Conservation (phyloP, 2,113 vertebrate species). For the Microcebus tavaratra region DNA sequence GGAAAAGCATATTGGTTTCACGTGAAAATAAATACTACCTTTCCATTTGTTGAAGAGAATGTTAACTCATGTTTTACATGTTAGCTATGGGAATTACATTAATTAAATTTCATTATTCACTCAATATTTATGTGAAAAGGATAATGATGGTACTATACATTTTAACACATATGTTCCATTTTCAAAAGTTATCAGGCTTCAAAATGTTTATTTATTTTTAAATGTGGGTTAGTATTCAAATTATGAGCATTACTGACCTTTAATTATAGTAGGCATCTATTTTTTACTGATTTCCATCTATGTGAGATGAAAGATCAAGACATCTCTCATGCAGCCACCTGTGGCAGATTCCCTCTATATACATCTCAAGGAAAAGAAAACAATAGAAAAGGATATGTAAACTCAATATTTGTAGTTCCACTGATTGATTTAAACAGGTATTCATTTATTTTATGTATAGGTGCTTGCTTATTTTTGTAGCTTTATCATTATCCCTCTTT, state of each 20-base stretch:
- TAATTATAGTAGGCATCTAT: background rate
- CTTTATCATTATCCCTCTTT: slow-evolving; percentile 24
- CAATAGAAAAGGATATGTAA: background rate
- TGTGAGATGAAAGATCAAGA: background rate
- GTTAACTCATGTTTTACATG: background rate
- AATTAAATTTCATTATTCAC: background rate
- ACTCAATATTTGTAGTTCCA: background rate
- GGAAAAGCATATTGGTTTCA: background rate
- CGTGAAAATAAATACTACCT: slow-evolving; percentile 5
- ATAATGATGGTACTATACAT: background rate
- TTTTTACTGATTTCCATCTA: background rate
- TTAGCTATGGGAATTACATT: background rate
- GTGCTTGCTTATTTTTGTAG: background rate
- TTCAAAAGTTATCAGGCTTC: background rate
- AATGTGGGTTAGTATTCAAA: background rate
- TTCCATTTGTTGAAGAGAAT: background rate
- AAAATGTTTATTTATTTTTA: background rate
- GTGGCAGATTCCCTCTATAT: background rate
- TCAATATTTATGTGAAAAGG: background rate
- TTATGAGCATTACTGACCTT: background rate
- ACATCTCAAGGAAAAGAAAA: slow-evolving; percentile 39
- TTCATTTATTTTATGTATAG: background rate
- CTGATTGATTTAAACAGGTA: background rate
- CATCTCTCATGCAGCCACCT: background rate
- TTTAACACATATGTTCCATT: background rate